Conservation (phyloP, 64 coral and sea anemone species). For the Catalaphyllia jardinei region DNA sequence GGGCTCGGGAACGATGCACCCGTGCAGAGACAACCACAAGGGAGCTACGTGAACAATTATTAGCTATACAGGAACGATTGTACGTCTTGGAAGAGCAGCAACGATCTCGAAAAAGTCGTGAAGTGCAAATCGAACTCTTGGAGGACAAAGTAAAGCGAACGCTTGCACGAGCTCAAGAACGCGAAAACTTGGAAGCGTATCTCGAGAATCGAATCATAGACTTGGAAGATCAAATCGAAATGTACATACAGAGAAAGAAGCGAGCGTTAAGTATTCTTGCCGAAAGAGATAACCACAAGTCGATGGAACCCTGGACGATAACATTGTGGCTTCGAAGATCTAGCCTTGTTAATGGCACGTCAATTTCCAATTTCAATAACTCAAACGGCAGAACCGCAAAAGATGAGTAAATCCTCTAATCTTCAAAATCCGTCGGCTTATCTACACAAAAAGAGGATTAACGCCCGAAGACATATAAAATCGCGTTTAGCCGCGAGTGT, state of each 20-base stretch:
- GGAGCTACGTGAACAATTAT: conserved; percentile 2
- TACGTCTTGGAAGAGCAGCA: neutral
- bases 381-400: neutral
- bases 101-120: too few relatives aligned
- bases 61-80: neutral
- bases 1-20: neutral
- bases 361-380: neutral
- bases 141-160: neutral
- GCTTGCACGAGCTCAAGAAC: neutral
- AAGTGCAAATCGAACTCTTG: neutral
- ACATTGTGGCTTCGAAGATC: neutral
- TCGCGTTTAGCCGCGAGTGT: neutral
- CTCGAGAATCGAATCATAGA: conserved; percentile 19
- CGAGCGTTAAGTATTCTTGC: neutral
- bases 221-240: conserved; percentile 24
- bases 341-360: neutral
- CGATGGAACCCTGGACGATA: neutral
- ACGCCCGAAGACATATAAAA: neutral
- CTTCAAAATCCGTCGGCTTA: neutral
- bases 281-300: neutral
- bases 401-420: neutral
- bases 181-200: conserved; percentile 2
- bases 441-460: conserved; percentile 14
- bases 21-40: neutral
- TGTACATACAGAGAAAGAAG: conserved; percentile 10